Conservation (phyloP, 2,797 vertebrate species). For the Poeciliopsis paucimaculata region DNA sequence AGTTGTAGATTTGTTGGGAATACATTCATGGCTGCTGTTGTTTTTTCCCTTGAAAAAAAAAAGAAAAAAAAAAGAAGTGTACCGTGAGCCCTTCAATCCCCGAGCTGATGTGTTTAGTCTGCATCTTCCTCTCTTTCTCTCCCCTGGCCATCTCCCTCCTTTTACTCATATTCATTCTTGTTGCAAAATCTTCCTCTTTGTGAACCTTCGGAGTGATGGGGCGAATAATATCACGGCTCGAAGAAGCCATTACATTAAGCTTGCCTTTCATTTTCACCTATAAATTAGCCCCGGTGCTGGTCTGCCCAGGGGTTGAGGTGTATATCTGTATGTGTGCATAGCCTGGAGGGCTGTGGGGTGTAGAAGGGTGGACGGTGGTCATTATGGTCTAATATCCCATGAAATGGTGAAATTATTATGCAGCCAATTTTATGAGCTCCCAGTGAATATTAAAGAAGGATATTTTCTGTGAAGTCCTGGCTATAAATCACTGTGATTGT, state of each 20-base stretch:
- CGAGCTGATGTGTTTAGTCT: conserved; percentile 58
- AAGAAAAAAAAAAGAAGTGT: conserved; percentile 34
- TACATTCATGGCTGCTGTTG: conserved; percentile 85
- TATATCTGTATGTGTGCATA: conserved; percentile 69
- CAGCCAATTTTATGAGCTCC: conserved; percentile 88
- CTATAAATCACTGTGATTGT: conserved; percentile 68
- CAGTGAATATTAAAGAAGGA: conserved; percentile 87
- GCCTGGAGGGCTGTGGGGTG: conserved; percentile 88
- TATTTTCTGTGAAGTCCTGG: conserved; percentile 62
- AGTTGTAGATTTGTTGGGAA: conserved; percentile 92
- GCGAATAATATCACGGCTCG: conserved; percentile 85
- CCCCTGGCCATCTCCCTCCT: conserved; percentile 56
- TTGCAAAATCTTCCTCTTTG: conserved; percentile 60
- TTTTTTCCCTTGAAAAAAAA: conserved; percentile 52
- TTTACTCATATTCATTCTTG: conserved; percentile 48
- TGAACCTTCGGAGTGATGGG: conserved; percentile 75
- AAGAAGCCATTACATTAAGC: conserved; percentile 94
- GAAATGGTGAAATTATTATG: conserved; percentile 98
- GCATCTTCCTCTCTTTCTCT: conserved; percentile 32
- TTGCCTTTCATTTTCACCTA: conserved; percentile 92
- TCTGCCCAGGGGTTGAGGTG: conserved; percentile 84
- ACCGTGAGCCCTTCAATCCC: conserved; percentile 62
- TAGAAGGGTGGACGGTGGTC: conserved; percentile 96
- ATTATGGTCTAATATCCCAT: conserved; percentile 99
- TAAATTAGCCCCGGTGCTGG: conserved; percentile 90